Evolutionary conservation across 92 coral and sea anemone genomes (phyloP).

Genomic region (Palythoa heliodiscus): DNA sequence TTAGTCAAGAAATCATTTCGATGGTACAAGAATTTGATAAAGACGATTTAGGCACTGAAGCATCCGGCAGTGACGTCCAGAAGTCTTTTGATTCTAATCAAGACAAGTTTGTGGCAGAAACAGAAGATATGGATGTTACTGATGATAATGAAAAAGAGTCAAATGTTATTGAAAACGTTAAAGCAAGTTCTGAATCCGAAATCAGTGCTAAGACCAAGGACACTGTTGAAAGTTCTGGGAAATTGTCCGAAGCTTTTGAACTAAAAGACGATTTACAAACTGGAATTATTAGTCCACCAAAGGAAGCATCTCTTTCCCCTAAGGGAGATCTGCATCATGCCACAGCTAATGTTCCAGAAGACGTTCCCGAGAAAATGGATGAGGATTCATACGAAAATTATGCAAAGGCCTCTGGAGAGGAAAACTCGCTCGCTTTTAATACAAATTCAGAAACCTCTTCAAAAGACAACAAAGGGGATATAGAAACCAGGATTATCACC

Average conservation of each 20-base stretch:
- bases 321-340: not conserved
- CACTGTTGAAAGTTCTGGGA: not conserved
- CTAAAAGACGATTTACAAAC: not conserved
- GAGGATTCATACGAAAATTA: not conserved
- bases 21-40: not conserved
- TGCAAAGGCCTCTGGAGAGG: not conserved
- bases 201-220: not conserved
- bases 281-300: not conserved
- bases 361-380: conserved; percentile 15
- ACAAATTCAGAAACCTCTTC: not conserved
- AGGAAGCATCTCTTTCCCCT: conserved; percentile 6
- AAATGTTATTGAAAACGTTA: not conserved
- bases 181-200: not conserved
- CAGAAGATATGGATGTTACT: not conserved
- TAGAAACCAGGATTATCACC: conserved; percentile 1
- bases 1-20: conserved; percentile 21
- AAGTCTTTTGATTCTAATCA: not conserved
- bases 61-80: conserved; percentile 7
- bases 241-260: not conserved
- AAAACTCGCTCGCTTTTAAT: not conserved
- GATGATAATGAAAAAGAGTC: not conserved
- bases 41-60: not conserved
- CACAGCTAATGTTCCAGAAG: not conserved
- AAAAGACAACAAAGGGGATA: not conserved
- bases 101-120: not conserved